Conservation (phyloP, 2,888 invertebrate species). For the Eilema caniola region DNA sequence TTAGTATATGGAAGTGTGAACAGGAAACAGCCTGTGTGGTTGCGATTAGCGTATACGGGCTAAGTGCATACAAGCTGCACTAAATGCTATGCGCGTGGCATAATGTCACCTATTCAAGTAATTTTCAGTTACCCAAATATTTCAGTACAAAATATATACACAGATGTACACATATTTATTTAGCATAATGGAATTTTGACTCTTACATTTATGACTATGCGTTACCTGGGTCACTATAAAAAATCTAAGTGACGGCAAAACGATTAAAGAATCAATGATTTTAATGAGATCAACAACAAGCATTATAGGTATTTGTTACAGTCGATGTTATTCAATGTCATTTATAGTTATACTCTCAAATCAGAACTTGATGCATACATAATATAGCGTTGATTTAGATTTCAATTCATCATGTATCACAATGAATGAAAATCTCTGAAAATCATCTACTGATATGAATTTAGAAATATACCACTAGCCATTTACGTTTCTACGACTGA, state of each 20-base stretch:
- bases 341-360: background rate
- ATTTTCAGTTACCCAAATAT: background rate
- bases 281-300: background rate
- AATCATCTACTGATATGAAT: too few relatives aligned
- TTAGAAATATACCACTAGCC: background rate
- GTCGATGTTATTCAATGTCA: background rate
- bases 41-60: slow-evolving; percentile 23
- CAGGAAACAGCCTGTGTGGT: slow-evolving; percentile 34
- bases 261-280: too few relatives aligned
- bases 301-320: background rate
- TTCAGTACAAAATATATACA: background rate
- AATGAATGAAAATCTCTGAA: too few relatives aligned
- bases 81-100: background rate
- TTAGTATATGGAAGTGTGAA: slow-evolving; percentile 16
- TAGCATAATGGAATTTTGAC: background rate
- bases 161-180: background rate
- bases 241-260: too few relatives aligned
- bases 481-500: background rate
- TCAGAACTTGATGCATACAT: background rate
- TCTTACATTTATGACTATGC: background rate
- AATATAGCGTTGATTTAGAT: too few relatives aligned
- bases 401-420: too few relatives aligned
- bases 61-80: slow-evolving; percentile 13
- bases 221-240: too few relatives aligned
- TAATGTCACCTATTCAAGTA: slow-evolving; percentile 1